Evolutionary conservation across 2,797 vertebrate genomes (phyloP).

Genomic region (Coreius guichenoti): DNA sequence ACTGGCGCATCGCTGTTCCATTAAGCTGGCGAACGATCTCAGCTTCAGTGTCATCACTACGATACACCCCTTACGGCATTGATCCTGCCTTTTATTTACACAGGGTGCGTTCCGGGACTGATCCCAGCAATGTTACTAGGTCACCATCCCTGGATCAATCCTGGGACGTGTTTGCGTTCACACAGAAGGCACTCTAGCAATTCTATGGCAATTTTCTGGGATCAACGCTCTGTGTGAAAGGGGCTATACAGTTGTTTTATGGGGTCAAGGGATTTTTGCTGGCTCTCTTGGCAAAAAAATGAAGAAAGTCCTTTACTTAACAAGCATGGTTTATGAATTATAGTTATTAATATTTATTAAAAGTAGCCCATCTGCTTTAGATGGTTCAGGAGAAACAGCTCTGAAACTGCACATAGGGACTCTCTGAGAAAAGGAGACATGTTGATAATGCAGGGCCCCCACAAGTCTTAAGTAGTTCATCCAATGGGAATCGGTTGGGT

Average conservation of each 20-base stretch:
- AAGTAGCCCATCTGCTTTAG: not conserved
- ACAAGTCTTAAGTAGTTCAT: constrained; percentile 32
- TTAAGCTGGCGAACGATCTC: no score
- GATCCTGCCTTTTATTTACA: no score
- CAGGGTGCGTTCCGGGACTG: no score
- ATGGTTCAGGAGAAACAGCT: not conserved
- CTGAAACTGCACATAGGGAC: constrained; percentile 38
- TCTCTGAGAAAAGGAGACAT: constrained; percentile 5
- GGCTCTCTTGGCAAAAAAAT: not conserved
- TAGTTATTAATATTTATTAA: not conserved
- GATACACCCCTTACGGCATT: no score
- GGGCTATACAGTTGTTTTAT: not conserved
- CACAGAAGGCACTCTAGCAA: no score
- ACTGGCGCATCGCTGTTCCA: no score
- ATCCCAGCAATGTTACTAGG: no score
- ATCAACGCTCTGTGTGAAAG: no score
- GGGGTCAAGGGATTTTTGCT: not conserved
- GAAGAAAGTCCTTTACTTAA: not conserved
- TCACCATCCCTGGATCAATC: no score
- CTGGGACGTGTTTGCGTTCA: no score
- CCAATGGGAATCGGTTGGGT: constrained; percentile 4
- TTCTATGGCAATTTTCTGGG: no score
- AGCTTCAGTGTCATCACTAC: no score
- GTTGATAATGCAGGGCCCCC: constrained; percentile 28
- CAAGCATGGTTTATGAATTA: constrained; percentile 12